Evolutionary conservation across 2,888 invertebrate genomes (phyloP), one percentile per base, ranked within the genome.

Genomic region (Argyresthia albistria): DNA sequence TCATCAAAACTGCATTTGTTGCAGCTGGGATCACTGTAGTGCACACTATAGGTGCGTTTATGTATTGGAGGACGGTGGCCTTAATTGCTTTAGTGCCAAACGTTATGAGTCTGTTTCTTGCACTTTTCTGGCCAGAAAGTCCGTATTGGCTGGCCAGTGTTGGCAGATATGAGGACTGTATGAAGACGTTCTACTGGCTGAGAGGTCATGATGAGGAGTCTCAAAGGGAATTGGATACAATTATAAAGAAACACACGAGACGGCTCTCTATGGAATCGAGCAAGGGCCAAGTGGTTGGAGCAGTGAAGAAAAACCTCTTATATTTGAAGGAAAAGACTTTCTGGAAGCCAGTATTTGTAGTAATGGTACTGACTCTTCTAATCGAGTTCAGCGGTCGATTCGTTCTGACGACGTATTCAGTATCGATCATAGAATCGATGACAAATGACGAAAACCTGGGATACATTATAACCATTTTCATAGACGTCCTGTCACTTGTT

Each of bases 121-220:
- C 50, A 16, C 51, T 12, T 35, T 39, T 45, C 8, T 53, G 55
- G 55, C 55, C 55, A 1, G 48, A 55, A 2, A 50, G 55, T 3
- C 53, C 53, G 1, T 53, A 53, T 14, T 55, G 55, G 55, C 35
- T 55, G 45, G 55, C 55, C 1, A 55, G 55, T 45, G 39, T 39
- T 7, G 53, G 55, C 0, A 53, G 48, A 10, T 16, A 53, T 7
- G 45, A 51, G 8, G 55, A 55, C 11, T 50, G 55, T 48, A 9
- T 42, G n/a, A 11, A 43, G 8, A 39, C 55, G 4, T 55, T 53
- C 1, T 7, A 25, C 8, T 53, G 53, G 55, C 35, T 55, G 1
- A 46, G 55, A 0, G 55, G 55, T 15, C n/a, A 53, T 8, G 53
- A 37, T 3, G 53, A 51, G 1, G 45, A 10, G 10, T 42, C n/a